Base-by-base conservation (phyloP, 1,140 invertebrate species). In the Macrotrachela quadricornifera region DNA sequence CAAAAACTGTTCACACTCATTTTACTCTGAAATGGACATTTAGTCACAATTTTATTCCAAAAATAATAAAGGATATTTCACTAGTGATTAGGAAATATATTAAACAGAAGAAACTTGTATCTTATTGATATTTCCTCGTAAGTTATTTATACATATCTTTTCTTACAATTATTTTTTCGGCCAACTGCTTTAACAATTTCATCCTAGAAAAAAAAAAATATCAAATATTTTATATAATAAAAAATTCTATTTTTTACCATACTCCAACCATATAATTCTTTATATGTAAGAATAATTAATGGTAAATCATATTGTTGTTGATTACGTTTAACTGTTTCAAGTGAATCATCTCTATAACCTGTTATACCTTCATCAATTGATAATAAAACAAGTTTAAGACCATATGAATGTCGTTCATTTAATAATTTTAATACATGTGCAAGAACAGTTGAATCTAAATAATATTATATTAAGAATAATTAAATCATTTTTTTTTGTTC, bases 341-440 rank as follows among this genome's bases (percentile, higher is more conserved):
- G 74, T 68, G 91, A 96, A 68, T 97, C 91, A 73, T 99, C 92
- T 59, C 94, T 73, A 63, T 96, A 97, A 1, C 91, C 91, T 56
- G 85, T 87, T 55, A 97, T 97, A 58, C 92, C 92, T 77, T 97
- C 92, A 70, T 97, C 92, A 51, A 99, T 87, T 0, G 92, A 97
- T 40, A 99, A 72, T 21, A 99, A 73, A 56, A 88, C 77, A 30
- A 99, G 72, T 48, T 94, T 79, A 1, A 99, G 69, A 13, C 82
- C 83, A 74, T 99, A 99, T 57, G 86, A 72, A 63, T 95, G 80
- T 55, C 80, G 76, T 59, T 90, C 76, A 69, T 99, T 97, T 4
- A 99, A 69, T 6, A 82, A 68, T 69, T 94, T 94, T 58, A 99
- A 67, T 4, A 91, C 77, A 83, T 73, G 66, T 3, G 73, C 91